phyloP scores from a whole-genome alignment of 1,140 invertebrate genomes.

The Euwallacea similis region DNA sequence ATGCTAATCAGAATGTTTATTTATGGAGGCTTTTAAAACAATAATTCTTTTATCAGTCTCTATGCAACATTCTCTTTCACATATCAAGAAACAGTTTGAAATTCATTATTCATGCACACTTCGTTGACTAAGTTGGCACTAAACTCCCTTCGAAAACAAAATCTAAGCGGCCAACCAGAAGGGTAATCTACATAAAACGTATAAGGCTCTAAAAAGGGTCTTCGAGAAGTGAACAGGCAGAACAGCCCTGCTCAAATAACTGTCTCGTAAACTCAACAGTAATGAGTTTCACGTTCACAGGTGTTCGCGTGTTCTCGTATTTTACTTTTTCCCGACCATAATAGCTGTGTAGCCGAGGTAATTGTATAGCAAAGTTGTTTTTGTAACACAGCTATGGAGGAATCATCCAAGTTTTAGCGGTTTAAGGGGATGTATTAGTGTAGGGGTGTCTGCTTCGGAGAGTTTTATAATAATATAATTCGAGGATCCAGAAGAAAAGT shows the following conservation, averaged over 20 bases:
- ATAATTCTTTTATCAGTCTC: no score
- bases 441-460: no score
- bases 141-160: conserved; percentile 10
- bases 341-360: conserved; percentile 31
- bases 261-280: conserved; percentile 39
- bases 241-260: conserved; percentile 33
- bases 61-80: no score
- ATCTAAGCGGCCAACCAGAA: conserved; percentile 24
- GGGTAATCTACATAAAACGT: conserved; percentile 36
- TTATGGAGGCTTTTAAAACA: no score
- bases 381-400: conserved; percentile 2
- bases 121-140: no score
- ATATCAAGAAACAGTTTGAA: background rate
- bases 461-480: no score
- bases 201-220: conserved; percentile 19
- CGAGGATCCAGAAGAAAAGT: no score
- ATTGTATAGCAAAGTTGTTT: conserved; percentile 36
- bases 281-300: conserved; percentile 42
- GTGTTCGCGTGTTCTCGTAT: conserved; percentile 37
- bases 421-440: no score
- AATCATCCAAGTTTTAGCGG: background rate
- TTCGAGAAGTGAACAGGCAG: conserved; percentile 32
- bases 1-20: no score
- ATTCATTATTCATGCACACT: no score
- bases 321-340: conserved; percentile 30